These are phyloP conservation scores for Pelodytes ibericus DNA, from an alignment of 2,797 vertebrate genomes.

Conservation along the genomic window DNA sequence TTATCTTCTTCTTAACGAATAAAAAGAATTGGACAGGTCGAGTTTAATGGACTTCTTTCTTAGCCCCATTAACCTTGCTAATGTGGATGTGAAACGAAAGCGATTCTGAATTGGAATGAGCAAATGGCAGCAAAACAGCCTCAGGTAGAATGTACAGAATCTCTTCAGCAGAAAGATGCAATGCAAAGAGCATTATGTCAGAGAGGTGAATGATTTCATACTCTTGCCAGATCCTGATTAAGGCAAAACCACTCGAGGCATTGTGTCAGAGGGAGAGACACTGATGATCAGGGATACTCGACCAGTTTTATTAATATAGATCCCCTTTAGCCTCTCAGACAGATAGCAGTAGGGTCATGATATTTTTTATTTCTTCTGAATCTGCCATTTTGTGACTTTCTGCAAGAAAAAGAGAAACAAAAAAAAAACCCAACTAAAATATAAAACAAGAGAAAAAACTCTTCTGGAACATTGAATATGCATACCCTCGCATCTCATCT, in stretches of 20 bases:
- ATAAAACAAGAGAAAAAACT: too few species aligned
- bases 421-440: too few species aligned
- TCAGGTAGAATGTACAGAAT: background rate
- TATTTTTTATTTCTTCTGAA: background rate
- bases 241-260: background rate
- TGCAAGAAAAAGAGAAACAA: background rate
- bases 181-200: background rate
- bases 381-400: background rate
- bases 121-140: background rate
- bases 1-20: background rate
- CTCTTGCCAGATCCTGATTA: background rate
- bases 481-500: too few species aligned
- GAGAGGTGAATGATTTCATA: background rate
- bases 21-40: background rate
- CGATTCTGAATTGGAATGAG: background rate
- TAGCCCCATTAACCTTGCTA: background rate
- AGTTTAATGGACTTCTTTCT: background rate
- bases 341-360: background rate
- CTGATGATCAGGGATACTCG: background rate
- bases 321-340: background rate
- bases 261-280: background rate
- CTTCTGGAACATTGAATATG: too few species aligned
- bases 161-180: background rate
- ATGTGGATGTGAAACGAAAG: background rate
- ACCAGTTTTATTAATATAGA: background rate